Evolutionary conservation across 2,113 vertebrate species (phyloP).

Genomic region (Notarius quadriscutis): DNA sequence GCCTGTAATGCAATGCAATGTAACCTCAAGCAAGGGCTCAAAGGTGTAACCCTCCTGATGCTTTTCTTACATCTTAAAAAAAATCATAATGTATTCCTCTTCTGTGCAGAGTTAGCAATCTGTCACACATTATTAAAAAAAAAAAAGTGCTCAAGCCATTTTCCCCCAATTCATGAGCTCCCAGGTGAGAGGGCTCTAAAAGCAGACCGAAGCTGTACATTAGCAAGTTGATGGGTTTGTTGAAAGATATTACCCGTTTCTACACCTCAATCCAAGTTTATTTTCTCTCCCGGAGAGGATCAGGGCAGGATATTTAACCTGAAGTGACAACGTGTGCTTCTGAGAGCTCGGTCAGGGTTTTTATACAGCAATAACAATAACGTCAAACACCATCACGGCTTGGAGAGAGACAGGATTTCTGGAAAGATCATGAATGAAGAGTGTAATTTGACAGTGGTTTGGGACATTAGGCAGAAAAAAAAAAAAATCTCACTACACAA

Average conservation of each 20-base stretch:
- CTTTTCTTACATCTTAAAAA: conserved; percentile 27
- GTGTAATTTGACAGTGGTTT: background rate
- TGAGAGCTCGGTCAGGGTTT: background rate
- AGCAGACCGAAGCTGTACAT: background rate
- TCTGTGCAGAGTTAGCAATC: conserved; percentile 14
- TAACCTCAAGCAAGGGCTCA: background rate
- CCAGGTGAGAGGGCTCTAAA: conserved; percentile 18
- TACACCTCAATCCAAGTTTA: conserved; percentile 21
- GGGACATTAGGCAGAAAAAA: background rate
- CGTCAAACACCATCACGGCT: conserved; percentile 10
- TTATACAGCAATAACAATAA: background rate
- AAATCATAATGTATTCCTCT: background rate
- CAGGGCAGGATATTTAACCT: conserved; percentile 7
- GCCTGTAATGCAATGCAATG: too few relatives aligned
- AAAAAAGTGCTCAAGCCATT: background rate
- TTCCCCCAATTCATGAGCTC: background rate
- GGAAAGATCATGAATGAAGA: background rate
- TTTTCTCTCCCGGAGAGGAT: conserved; percentile 14
- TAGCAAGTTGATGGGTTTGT: conserved; percentile 23
- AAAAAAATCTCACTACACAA: background rate
- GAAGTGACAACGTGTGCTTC: background rate
- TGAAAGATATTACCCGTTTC: conserved; percentile 16
- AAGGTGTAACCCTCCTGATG: conserved; percentile 15
- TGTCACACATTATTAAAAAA: background rate
- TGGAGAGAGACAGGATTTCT: background rate